Conservation (phyloP, 2,113 vertebrate species). For the Sprattus sprattus region DNA sequence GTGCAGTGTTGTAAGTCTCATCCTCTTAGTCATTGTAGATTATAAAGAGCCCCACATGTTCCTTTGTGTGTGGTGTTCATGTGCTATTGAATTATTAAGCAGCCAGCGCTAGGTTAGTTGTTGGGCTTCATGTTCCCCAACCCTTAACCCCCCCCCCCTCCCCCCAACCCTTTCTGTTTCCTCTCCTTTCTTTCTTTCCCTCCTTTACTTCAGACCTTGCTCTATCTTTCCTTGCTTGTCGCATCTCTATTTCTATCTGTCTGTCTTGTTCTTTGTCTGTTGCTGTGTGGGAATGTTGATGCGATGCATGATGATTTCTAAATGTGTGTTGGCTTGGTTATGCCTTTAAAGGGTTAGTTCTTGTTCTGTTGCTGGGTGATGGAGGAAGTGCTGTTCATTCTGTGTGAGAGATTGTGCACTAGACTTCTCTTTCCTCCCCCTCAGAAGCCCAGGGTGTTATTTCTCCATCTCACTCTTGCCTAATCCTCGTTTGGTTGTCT, state of each 20-base stretch:
- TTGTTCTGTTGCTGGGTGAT: background rate
- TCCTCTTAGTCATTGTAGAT: constrained; percentile 13
- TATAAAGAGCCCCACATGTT: constrained; percentile 6
- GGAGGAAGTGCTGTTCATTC: constrained; percentile 51
- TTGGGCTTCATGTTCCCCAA: constrained; percentile 39
- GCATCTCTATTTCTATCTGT: background rate
- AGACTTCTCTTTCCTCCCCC: constrained; percentile 28
- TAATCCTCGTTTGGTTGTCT: constrained; percentile 51
- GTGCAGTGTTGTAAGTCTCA: background rate
- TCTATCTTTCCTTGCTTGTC: background rate
- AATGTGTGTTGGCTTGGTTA: constrained; percentile 15
- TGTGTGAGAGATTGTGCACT: constrained; percentile 32
- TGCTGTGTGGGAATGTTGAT: background rate
- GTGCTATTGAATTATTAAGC: constrained; percentile 39
- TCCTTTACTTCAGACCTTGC: constrained; percentile 15
- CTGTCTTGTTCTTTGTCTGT: background rate
- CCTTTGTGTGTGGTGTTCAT: constrained; percentile 26
- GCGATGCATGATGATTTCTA: background rate
- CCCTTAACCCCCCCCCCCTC: constrained; percentile 1
- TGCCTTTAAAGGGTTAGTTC: background rate
- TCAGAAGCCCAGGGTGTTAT: constrained; percentile 40
- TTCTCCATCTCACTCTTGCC: constrained; percentile 53
- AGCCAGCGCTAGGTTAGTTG: constrained; percentile 10
- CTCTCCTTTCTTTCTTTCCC: background rate
- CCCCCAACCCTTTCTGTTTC: background rate